Evolutionary conservation across 2,113 vertebrate genomes (phyloP).

Genomic region (Rhinopomastus cyanomelas): DNA sequence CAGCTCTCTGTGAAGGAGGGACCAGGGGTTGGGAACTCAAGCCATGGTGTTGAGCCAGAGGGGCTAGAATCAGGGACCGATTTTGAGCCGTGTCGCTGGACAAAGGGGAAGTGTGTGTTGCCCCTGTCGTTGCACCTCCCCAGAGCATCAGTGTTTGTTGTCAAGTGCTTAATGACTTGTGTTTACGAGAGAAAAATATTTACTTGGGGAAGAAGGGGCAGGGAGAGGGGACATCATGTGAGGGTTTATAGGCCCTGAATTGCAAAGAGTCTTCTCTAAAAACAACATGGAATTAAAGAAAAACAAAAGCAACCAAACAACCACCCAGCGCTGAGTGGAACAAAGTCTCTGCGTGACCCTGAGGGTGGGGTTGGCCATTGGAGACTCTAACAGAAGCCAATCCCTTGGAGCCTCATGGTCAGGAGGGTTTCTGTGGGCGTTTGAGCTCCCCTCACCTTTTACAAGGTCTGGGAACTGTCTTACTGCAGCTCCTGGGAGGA

Average conservation of each 20-base stretch:
- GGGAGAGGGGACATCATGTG: not conserved
- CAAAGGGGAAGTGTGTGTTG: rapidly evolving
- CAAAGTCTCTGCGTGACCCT: not conserved
- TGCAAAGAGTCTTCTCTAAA: slow-evolving; percentile 11
- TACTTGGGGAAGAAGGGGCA: slow-evolving; percentile 1
- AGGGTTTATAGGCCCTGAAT: not conserved
- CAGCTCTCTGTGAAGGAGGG: not conserved
- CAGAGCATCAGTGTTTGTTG: not conserved
- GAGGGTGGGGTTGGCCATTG: not conserved
- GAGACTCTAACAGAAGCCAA: not conserved
- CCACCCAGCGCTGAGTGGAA: rapidly evolving
- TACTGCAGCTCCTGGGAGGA: not conserved
- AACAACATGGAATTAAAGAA: not conserved
- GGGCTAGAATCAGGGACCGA: not conserved
- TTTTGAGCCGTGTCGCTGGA: not conserved
- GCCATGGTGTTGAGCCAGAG: not conserved
- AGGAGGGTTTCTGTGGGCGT: not conserved
- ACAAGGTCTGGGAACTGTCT: not conserved
- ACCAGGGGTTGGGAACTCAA: not conserved
- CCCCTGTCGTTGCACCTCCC: not conserved
- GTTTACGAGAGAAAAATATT: slow-evolving; percentile 55
- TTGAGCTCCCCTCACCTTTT: not conserved
- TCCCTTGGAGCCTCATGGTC: not conserved
- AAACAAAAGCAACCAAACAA: not conserved
- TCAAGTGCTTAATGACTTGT: not conserved